Percentiles rank a stretch among this genome's conserved stretches.
phyloP scores from a whole-genome alignment of 2,113 vertebrate species.

The Notarius quadriscutis region DNA sequence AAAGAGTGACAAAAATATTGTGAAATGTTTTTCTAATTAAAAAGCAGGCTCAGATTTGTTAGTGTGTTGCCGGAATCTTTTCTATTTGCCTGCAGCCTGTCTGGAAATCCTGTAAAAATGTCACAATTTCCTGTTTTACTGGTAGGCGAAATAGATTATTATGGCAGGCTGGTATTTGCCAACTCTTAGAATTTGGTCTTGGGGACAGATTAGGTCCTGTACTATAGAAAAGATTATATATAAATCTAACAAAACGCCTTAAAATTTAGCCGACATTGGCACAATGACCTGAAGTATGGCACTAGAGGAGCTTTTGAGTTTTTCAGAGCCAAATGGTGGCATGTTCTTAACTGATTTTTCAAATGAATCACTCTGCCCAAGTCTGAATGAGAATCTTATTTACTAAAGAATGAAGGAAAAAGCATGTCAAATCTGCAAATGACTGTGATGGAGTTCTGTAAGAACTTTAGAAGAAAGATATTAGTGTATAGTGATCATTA shows the following conservation, averaged over 20 bases:
- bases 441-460: background rate
- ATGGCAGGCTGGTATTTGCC: background rate
- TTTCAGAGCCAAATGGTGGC: background rate
- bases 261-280: background rate
- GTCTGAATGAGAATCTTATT: background rate
- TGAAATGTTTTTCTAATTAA: background rate
- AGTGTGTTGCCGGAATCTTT: background rate
- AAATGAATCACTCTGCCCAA: background rate
- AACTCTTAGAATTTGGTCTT: background rate
- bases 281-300: background rate
- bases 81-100: background rate
- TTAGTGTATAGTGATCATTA: background rate
- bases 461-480: background rate
- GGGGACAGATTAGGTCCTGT: background rate
- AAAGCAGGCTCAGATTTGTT: background rate
- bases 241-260: background rate
- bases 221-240: too few relatives aligned
- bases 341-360: background rate
- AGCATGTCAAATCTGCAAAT: background rate
- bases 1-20: background rate
- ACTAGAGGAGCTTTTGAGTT: background rate
- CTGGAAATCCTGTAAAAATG: slow-evolving; percentile 5
- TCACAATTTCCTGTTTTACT: background rate
- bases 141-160: slow-evolving; percentile 3
- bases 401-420: background rate